Evolutionary conservation across 2,113 vertebrate species (phyloP), one percentile per base, ranked within the genome.

Genomic region (Triplophysa siluroides): DNA sequence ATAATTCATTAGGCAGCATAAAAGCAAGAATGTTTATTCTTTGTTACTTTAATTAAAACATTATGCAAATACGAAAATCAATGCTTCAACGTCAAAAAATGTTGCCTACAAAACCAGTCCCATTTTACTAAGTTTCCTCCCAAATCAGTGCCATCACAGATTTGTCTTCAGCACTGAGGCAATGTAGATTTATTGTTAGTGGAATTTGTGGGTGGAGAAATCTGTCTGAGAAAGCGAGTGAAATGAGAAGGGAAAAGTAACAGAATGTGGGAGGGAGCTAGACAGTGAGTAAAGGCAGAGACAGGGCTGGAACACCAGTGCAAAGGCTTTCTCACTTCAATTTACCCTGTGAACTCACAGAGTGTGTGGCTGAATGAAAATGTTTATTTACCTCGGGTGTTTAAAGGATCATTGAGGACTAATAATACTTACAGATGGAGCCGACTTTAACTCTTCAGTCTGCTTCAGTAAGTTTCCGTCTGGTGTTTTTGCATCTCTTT

Each of bases 401-500:
- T 81, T 84, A 87, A 88, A 88, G 83, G 86, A 89, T 85, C 81
- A 85, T 86, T 92, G 88, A 91, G 82, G 85, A 88, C 80, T 16
- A 84, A 78, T 86, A 81, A 80, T 58, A 74, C 86, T 87, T 83
- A 69, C 86, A 73, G 81, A 96, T 95, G 94, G 96, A 96, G 92
- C 92, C 93, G 92, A 91, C 90, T 92, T 93, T 95, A 91, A 93
- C 90, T 87, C 90, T 93, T 87, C 92, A 87, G 88, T 88, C 72
- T 60, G 43, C 72, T 60, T 66, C 47, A 80, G 92, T 94, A 93
- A 93, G 92, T 56, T 78, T 64, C 14, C 65, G 45, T 61, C 54
- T 67, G 79, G 83, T 74, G 78, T 83, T 75, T 8, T 2, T 79
- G 45, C 79, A 77, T 88, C 81, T 83, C 10, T 38, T 69, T 76